Evolutionary conservation across 2,797 vertebrate species (phyloP), one percentile per base, ranked within the genome.

Genomic region (Todus mexicanus): DNA sequence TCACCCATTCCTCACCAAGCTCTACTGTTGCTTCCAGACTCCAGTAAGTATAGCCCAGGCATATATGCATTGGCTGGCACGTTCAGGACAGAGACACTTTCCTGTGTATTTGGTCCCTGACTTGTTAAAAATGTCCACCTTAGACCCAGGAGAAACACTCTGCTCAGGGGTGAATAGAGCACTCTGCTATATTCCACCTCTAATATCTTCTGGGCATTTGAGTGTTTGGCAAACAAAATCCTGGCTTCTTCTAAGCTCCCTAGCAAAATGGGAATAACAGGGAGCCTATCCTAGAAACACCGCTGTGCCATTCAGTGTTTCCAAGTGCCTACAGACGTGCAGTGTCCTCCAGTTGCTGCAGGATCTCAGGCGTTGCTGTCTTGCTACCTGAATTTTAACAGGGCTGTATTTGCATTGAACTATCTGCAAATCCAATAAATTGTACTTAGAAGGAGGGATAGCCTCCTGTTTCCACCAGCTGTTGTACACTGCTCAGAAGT

Each of bases 11-110:
- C 99, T 99, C 97, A 99, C 99, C 43, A 98, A 99, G 97, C 87
- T 99, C 42, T 98, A 98, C 98, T 99, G 99, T 96, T 99, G 99
- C 96, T 99, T 99, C 95, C 99, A 99, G 97, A 99, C 98, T 8
- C 94, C 97, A 78, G 99, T 99, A 77, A 98, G 98, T 96, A 51
- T 4, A 89, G n/a, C 60, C 7, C 4, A n/a, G 31, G 45, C 37
- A 8, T 23, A 29, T 31, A 40, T 51, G 7, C 31, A 5, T 35
- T 73, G 40, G 18, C 76, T 86, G 78, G 7, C 27, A 4, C 6
- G 5, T 42, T 69, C 26, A 53, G 45, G 33, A 64, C 51, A 81
- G 65, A 75, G 9, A 16, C 27, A 2, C 14, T 77, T 18, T 33
- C 12, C n/a, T 84, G 18, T 68, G 17, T 23, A 2, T 84, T 86